These are phyloP conservation scores for Eremophila alpestris DNA, from an alignment of 2,797 vertebrate genomes.

Conservation along the genomic window DNA sequence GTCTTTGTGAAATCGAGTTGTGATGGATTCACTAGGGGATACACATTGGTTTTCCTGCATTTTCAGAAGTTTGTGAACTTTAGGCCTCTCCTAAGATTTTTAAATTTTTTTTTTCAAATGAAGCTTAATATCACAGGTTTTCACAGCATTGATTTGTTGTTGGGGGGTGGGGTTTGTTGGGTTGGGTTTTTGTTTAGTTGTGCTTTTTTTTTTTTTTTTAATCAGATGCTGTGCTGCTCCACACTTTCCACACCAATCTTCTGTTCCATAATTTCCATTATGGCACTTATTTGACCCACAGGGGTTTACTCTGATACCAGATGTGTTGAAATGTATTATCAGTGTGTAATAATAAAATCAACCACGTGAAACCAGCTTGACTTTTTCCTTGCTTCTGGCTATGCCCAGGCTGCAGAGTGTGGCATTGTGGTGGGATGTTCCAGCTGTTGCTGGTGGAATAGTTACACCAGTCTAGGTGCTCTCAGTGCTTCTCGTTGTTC, in stretches of 20 bases:
- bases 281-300: not conserved
- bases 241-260: constrained; percentile 5
- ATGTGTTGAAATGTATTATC: constrained; percentile 31
- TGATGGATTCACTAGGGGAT: not conserved
- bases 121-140: not conserved
- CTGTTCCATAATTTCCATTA: not conserved
- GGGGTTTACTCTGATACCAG: constrained; percentile 30
- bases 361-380: not conserved
- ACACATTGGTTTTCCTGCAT: not conserved
- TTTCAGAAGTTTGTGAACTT: not conserved
- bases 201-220: rapidly evolving
- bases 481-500: not conserved
- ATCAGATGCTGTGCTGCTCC: not conserved
- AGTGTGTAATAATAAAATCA: constrained; percentile 63
- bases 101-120: not conserved
- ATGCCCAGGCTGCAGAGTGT: not conserved
- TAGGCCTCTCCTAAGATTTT: not conserved
- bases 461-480: not conserved
- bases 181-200: not conserved
- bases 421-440: not conserved
- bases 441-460: not conserved
- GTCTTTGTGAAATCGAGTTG: not conserved
- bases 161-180: not conserved
- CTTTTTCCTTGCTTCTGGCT: not conserved
- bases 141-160: not conserved